Evolutionary conservation across 2,888 invertebrate genomes (phyloP), one percentile per base, ranked within the genome.

Genomic region (Cosmorhoe ocellata): DNA sequence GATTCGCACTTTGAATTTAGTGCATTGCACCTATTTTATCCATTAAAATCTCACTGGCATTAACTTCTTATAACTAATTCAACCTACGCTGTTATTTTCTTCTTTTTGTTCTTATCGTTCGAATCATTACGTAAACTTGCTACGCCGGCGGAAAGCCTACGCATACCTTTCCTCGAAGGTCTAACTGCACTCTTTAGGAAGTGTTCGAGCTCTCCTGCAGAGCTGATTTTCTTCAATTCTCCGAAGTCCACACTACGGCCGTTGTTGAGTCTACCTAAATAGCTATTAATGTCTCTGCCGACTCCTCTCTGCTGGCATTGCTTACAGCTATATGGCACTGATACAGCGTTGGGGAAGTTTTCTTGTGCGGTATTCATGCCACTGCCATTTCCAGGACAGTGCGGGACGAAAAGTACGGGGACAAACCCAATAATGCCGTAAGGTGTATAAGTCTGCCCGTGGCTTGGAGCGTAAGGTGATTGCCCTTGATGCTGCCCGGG

Each of bases 391-490:
- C 92, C 92, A 0, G 93, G 93, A 66, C 93, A 93, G 68, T 92
- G 92, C 1, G 95, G 95, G 62, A 94, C 91, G 67, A 94, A 94
- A 11, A 95, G 91, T 2, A 95, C 94, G 0, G 94, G 94, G 61
- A 95, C 91, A 61, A 93, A 94, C 38, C 94, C 95, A 37, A 95
- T 91, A 9, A 93, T 90, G 5, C 93, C 93, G 66, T 92, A 92
- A 0, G 93, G 91, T 3, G 90, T 78, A 36, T 86, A 84, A 18
- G 63, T 67, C 48, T 76, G 79, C n/a, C 48, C 53, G 32, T 53
- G n/a, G 36, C 36, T 32, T 27, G 44, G 44, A 10, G 47, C 12
- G 18, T 50, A 10, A 3, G 67, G 46, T 14, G 47, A 43, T 47
- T 52, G 46, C 6, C 52, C 47, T 39, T 54, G 53, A 24, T 31